Conservation (phyloP, 2,888 invertebrate genomes). For the Campopleginae sp. region DNA sequence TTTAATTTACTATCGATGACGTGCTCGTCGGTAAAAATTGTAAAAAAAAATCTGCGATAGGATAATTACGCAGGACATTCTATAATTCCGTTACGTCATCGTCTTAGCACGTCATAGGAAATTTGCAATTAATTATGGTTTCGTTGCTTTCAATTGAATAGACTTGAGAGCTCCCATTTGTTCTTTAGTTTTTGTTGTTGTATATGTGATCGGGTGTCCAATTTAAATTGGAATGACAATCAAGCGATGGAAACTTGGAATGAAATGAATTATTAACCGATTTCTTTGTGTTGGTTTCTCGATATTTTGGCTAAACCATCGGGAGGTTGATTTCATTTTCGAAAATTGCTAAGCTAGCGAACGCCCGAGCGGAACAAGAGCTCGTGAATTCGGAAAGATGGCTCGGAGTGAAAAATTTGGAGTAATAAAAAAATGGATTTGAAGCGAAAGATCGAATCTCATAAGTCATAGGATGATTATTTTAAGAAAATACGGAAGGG, state of each 20-base stretch:
- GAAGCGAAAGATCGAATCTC: neutral
- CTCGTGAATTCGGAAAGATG: neutral
- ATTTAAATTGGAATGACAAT: neutral
- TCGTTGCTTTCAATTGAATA: neutral
- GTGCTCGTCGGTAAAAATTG: neutral
- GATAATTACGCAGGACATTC: neutral
- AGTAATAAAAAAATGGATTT: neutral
- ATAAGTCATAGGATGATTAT: neutral
- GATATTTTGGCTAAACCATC: neutral
- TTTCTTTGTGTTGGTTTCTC: neutral
- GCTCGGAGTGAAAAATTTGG: neutral
- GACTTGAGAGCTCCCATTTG: neutral
- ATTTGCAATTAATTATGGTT: conserved; percentile 26
- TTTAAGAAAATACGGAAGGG: neutral
- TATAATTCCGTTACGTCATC: neutral
- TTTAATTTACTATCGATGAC: neutral
- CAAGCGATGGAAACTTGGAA: neutral
- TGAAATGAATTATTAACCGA: neutral
- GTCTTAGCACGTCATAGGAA: neutral
- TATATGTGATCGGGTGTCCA: no score
- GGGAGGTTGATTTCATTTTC: neutral
- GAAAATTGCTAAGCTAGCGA: neutral
- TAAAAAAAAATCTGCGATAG: neutral
- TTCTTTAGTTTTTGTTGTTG: neutral
- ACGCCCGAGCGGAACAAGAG: conserved; percentile 15